These are phyloP conservation scores for Aphodius granarius DNA, from an alignment of 2,888 invertebrate species.

Conservation along the genomic window DNA sequence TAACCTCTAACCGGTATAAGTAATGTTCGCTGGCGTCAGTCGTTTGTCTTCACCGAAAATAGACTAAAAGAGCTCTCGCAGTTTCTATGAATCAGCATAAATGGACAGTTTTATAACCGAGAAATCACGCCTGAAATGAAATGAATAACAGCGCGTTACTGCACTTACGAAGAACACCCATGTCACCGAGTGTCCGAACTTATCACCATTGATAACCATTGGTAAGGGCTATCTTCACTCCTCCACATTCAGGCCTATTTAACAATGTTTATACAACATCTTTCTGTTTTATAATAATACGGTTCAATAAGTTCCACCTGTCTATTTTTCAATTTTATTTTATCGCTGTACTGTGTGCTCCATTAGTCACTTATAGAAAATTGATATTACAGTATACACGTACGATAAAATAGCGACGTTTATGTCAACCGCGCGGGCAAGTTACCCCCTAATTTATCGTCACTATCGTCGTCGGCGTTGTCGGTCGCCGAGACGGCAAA, in stretches of 20 bases:
- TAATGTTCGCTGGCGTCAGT: conserved; percentile 1
- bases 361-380: too few species aligned
- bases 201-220: too few species aligned
- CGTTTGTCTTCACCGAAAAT: conserved; percentile 1
- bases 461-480: conserved; percentile 1
- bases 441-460: conserved; percentile 9
- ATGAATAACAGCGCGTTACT: background rate
- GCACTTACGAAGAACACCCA: background rate
- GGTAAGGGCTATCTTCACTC: too few species aligned
- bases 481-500: background rate
- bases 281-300: too few species aligned
- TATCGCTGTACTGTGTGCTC: too few species aligned
- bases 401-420: conserved; percentile 10
- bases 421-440: conserved; percentile 9
- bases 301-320: too few species aligned
- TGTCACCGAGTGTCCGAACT: too few species aligned
- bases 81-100: conserved; percentile 13
- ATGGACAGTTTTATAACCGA: conserved; percentile 7
- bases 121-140: background rate
- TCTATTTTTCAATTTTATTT: too few species aligned
- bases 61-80: background rate
- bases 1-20: conserved; percentile 8
- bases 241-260: too few species aligned
- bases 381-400: conserved; percentile 1
- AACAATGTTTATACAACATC: too few species aligned